Base-by-base conservation (phyloP, 2,797 vertebrate genomes). In the Phaenicophaeus curvirostris region DNA sequence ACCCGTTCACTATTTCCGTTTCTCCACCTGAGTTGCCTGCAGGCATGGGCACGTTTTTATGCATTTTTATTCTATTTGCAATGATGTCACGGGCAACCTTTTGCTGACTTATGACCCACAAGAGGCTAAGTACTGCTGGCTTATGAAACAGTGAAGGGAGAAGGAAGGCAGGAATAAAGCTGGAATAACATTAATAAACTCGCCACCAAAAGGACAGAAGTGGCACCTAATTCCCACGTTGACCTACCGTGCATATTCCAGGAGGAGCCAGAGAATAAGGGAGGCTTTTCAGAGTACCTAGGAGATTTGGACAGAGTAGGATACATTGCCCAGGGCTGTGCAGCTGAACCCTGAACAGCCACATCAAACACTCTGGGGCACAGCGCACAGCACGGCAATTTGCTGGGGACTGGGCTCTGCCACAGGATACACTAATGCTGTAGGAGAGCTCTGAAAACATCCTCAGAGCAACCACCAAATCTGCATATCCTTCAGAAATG, bases 31-130 rank as follows among this genome's bases (percentile, higher is more conserved):
- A 69, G 76, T 50, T 73, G 68, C 50, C 72, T 37, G 35, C 72
- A 2, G 21, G 87, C 62, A 44, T 0, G 0, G 79, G 58, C 91
- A 91, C 5, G n/a, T 48, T 68, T 85, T 54, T 28, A 20, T 35
- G 80, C 58, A 58, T 80, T 94, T 91, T 81, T 84, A 51, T 67
- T 91, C 50, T 30, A 90, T 78, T 91, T 78, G 73, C 55, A 75
- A 4, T 93, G 90, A 94, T 78, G 94, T 94, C 76, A 78, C 6
- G 3, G 66, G 59, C 79, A 93, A 95, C 91, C 90, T 95, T 88
- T 93, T 73, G 62, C 78, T 90, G 94, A 93, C 90, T 96, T 96
- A 62, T 86, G 89, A 94, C 85, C 96, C 90, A 78, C 58, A 81
- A 53, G 39, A 83, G 39, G 68, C 61, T 63, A 67, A 44, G 72